A percentile compares a stretch with the other conserved stretches of the same genome.
Evolutionary conservation across 2,113 vertebrate genomes (phyloP).

Genomic region (Helogale parvula): DNA sequence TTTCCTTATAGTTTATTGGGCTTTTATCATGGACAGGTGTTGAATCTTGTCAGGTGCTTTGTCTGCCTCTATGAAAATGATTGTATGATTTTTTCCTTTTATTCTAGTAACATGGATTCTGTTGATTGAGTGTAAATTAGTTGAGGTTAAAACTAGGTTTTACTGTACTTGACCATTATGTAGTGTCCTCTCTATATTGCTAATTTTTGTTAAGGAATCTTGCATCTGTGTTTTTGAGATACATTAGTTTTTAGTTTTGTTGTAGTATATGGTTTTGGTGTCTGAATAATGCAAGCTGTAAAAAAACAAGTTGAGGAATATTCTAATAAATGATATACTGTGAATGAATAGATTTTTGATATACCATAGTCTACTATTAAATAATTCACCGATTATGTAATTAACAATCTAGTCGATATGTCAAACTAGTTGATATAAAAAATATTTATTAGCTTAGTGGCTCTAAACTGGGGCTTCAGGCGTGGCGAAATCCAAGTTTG

Average conservation of each 20-base stretch:
- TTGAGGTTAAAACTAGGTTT: background rate
- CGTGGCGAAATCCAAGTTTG: background rate
- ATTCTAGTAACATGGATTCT: constrained; percentile 26
- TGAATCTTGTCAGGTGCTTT: constrained; percentile 34
- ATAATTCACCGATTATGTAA: constrained; percentile 13
- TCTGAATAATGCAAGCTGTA: background rate
- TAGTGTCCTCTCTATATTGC: background rate
- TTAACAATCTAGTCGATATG: constrained; percentile 22
- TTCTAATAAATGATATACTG: constrained; percentile 19
- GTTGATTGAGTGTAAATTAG: constrained; percentile 43
- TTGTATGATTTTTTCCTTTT: background rate
- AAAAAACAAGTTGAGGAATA: constrained; percentile 18
- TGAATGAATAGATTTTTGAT: background rate
- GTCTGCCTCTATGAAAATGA: background rate
- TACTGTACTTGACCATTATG: background rate
- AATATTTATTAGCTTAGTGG: background rate
- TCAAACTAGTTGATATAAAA: constrained; percentile 10
- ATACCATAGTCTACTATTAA: background rate
- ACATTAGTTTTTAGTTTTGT: background rate
- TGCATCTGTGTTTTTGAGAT: background rate
- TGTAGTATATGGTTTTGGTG: constrained; percentile 28
- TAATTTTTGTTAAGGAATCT: constrained; percentile 36
- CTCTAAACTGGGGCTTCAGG: background rate
- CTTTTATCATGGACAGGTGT: background rate
- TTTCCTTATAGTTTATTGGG: background rate